Evolutionary conservation across 2,888 invertebrate genomes (phyloP).

Genomic region (Leucoptera coffeella): DNA sequence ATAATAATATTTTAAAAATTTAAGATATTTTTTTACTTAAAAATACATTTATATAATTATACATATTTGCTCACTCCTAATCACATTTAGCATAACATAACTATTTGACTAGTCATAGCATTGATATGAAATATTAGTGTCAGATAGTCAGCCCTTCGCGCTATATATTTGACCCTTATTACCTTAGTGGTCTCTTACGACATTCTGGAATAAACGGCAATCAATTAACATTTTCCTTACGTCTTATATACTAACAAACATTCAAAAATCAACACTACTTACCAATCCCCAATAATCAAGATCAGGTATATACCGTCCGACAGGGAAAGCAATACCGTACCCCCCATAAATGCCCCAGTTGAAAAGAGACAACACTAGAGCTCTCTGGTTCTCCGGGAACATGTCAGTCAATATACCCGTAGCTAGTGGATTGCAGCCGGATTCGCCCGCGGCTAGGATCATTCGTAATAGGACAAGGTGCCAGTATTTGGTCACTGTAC

Average conservation of each 20-base stretch:
- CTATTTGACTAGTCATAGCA: too few relatives aligned
- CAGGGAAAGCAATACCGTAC: constrained; percentile 87
- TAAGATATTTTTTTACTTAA: too few relatives aligned
- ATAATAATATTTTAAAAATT: too few relatives aligned
- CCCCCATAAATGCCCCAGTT: constrained; percentile 96
- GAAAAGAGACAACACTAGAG: constrained; percentile 85
- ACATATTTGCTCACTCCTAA: too few relatives aligned
- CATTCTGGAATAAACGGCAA: too few relatives aligned
- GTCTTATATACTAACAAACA: too few relatives aligned
- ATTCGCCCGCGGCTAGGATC: constrained; percentile 82
- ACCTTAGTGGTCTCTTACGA: too few relatives aligned
- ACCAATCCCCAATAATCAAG: constrained; percentile 70
- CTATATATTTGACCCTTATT: constrained; percentile 1
- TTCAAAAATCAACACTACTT: too few relatives aligned
- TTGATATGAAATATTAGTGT: too few relatives aligned
- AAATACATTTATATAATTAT: too few relatives aligned
- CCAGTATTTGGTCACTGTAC: constrained; percentile 82
- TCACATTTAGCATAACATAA: too few relatives aligned
- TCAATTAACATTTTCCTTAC: too few relatives aligned
- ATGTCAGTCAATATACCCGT: constrained; percentile 79
- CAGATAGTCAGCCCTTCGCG: constrained; percentile 2
- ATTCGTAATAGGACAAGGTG: constrained; percentile 80
- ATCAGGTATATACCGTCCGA: constrained; percentile 77
- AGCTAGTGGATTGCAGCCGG: constrained; percentile 81
- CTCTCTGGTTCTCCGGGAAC: constrained; percentile 75